Evolutionary conservation across 2,113 vertebrate species (phyloP).

Genomic region (Ranitomeya variabilis): DNA sequence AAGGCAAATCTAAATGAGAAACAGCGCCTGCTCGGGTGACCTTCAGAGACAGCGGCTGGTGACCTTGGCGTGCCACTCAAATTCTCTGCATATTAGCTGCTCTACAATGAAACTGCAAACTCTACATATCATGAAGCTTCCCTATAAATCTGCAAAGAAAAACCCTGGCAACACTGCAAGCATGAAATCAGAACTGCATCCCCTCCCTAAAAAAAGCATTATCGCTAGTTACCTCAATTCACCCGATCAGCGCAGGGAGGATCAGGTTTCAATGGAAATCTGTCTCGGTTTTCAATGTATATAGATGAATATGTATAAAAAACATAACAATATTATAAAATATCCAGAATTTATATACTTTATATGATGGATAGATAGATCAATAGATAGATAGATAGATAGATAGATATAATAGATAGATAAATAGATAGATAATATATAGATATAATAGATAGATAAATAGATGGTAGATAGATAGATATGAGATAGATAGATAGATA

Average conservation of each 20-base stretch:
- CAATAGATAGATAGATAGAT: neutral
- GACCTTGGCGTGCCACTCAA: slow-evolving; percentile 26
- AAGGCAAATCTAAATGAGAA: slow-evolving; percentile 25
- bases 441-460: neutral
- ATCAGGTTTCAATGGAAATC: neutral
- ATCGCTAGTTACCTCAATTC: neutral
- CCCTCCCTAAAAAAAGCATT: neutral
- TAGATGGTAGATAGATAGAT: neutral
- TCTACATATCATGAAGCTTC: neutral
- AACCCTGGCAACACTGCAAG: neutral
- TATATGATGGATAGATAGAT: neutral
- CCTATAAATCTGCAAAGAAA: neutral
- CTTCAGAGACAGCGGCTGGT: slow-evolving; percentile 26
- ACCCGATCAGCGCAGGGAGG: neutral
- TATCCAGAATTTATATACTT: no score
- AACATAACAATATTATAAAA: no score
- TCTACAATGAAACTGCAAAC: slow-evolving; percentile 29
- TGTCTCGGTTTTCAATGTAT: no score
- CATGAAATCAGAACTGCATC: neutral
- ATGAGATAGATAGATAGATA: neutral
- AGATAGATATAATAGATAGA: slow-evolving; percentile 3
- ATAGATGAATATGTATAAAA: no score
- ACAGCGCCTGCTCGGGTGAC: neutral
- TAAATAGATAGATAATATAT: neutral
- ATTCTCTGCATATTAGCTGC: neutral